Base-by-base conservation (phyloP, 2,888 invertebrate genomes). In the Zele albiditarsus region DNA sequence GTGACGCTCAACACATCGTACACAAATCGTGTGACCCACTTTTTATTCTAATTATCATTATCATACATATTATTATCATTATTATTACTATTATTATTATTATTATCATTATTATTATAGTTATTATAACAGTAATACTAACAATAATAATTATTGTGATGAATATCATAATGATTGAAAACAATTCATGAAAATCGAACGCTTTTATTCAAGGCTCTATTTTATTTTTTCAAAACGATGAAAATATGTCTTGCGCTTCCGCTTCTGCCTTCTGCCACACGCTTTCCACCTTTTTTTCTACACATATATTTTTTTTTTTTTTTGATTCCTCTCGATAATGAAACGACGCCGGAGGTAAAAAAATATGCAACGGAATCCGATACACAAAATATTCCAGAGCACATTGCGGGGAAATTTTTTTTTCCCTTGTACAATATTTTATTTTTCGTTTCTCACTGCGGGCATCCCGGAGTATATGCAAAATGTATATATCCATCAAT, bases 11-110 rank as follows among this genome's bases (percentile, higher is more conserved):
- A 77, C 73, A 75, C 73, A 53, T 38, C 77, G 65, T 33, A 73
- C 16, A 68, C 67, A 74, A 73, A 69, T 71, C 73, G 77, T 67
- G 31, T 78, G 76, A 78, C 80, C 79, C 77, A 76, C 76, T 80
- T 79, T 71, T 77, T 68, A 58, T 72, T 73, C 49, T 31, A 20
- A 73, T 72, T 27, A 12, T 14, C 25, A 23, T 27, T 25, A 23
- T 58, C 8, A 25, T 58, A 23, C 12, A 58, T 14, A 58, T 58
- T 12, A 58, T 12, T 66, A 16, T 28, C n/a, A 31, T 76, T n/a
- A n/a, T n/a, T n/a, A n/a, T n/a, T 68, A 72, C 60, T 49, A 28
- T 23, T 66, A 57, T 70, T 58, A 65, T 70, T 63, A 62, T 28
- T 25, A 74, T 63, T 53, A n/a, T 31, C 23, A 20, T 74, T 68